Conservation (phyloP, 2,797 vertebrate genomes). For the Chiloscyllium punctatum region DNA sequence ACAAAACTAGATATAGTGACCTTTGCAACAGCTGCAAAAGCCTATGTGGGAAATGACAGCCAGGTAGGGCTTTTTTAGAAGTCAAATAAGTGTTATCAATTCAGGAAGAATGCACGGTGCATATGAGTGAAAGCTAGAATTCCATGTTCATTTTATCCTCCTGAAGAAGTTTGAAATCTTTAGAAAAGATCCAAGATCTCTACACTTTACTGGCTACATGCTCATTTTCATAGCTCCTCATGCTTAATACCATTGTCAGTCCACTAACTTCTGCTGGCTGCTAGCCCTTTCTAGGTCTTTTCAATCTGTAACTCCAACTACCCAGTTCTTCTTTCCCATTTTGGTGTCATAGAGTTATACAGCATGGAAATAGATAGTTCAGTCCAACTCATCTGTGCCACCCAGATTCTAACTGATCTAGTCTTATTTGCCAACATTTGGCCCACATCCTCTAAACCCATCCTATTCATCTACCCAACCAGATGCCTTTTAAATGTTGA, state of each 20-base stretch:
- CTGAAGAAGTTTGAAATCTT: background rate
- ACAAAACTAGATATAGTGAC: constrained; percentile 62
- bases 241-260: background rate
- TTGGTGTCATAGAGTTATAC: background rate
- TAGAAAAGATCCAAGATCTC: background rate
- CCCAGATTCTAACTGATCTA: too few species aligned
- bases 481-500: too few species aligned
- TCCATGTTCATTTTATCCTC: background rate
- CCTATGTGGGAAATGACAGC: constrained; percentile 58
- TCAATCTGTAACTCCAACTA: background rate
- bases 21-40: constrained; percentile 58
- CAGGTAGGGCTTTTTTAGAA: constrained; percentile 50
- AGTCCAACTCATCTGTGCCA: too few species aligned
- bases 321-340: background rate
- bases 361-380: too few species aligned
- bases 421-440: too few species aligned
- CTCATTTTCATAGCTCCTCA: background rate
- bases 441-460: too few species aligned
- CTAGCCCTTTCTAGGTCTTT: background rate
- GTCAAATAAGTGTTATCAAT: background rate
- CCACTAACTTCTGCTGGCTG: background rate
- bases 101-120: background rate
- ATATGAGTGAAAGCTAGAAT: background rate
- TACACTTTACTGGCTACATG: background rate
- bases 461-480: too few species aligned